These are phyloP conservation scores for Eulemur mongoz DNA, from an alignment of 2,797 vertebrate species.

Conservation along the genomic window DNA sequence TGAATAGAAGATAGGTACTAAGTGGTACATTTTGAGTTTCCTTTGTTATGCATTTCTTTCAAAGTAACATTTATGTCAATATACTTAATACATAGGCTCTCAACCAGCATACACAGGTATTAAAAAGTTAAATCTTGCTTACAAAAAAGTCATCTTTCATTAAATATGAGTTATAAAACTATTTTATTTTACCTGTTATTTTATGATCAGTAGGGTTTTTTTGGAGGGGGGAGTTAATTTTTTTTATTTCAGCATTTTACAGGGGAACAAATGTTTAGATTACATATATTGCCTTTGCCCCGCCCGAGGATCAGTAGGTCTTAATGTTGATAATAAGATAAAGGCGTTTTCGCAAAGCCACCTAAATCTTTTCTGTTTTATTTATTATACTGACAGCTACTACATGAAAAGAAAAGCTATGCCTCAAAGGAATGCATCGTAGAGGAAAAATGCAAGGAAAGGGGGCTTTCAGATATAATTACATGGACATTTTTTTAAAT, in stretches of 20 bases:
- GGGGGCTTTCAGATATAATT: not conserved
- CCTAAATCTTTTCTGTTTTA: not conserved
- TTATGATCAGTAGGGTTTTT: not conserved
- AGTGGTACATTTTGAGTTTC: not conserved
- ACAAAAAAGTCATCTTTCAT: not conserved
- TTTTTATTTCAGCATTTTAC: no score
- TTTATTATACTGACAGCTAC: not conserved
- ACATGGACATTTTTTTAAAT: not conserved
- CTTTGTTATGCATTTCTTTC: not conserved
- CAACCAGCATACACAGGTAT: rapidly evolving
- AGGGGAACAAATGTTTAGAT: no score
- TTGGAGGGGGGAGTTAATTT: no score
- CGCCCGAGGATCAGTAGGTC: not conserved
- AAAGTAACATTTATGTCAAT: not conserved
- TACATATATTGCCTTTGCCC: no score
- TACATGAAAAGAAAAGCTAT: not conserved
- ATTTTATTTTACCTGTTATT: not conserved
- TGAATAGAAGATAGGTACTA: not conserved
- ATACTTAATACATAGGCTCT: not conserved
- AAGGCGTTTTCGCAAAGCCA: not conserved
- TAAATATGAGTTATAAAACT: not conserved
- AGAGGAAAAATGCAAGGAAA: not conserved
- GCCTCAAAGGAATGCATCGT: not conserved
- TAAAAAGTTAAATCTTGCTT: not conserved
- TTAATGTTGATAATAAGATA: not conserved